phyloP scores from a whole-genome alignment of 37 sponge, comb jelly and placozoan species.

The Cliona cf. orientalis region DNA sequence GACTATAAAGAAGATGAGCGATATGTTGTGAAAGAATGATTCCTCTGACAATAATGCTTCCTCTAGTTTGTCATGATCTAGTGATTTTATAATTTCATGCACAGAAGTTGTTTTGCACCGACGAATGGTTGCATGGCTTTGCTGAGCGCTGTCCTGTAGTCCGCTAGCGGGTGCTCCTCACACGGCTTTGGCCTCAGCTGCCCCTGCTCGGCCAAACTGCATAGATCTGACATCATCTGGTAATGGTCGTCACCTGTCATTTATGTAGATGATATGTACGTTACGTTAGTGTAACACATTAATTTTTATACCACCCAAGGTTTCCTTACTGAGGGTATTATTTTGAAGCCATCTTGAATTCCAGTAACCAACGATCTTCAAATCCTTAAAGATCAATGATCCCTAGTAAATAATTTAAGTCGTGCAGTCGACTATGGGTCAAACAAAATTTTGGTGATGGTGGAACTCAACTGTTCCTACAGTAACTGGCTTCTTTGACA shows the following conservation, averaged over 20 bases:
- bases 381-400: conserved; percentile 76
- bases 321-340: conserved; percentile 62
- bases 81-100: conserved; percentile 15
- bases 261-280: background rate
- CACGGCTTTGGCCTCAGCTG: conserved; percentile 29
- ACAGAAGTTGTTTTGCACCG: conserved; percentile 51
- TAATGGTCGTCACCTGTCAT: conserved; percentile 24
- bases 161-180: conserved; percentile 16
- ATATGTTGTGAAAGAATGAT: background rate
- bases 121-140: conserved; percentile 53
- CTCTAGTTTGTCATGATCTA: background rate
- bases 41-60: background rate
- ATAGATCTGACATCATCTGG: conserved; percentile 43
- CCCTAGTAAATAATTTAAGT: conserved; percentile 65
- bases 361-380: conserved; percentile 84
- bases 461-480: conserved; percentile 83
- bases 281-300: background rate
- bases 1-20: too few relatives aligned
- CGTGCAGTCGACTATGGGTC: too few relatives aligned
- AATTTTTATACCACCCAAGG: background rate
- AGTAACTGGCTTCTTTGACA: conserved; percentile 81
- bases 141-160: conserved; percentile 38
- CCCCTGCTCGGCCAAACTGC: conserved; percentile 43
- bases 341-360: conserved; percentile 73
- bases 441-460: too few relatives aligned